Evolutionary conservation across 2,113 vertebrate genomes (phyloP), one percentile per base, ranked within the genome.

Genomic region (Turdus rufiventris): DNA sequence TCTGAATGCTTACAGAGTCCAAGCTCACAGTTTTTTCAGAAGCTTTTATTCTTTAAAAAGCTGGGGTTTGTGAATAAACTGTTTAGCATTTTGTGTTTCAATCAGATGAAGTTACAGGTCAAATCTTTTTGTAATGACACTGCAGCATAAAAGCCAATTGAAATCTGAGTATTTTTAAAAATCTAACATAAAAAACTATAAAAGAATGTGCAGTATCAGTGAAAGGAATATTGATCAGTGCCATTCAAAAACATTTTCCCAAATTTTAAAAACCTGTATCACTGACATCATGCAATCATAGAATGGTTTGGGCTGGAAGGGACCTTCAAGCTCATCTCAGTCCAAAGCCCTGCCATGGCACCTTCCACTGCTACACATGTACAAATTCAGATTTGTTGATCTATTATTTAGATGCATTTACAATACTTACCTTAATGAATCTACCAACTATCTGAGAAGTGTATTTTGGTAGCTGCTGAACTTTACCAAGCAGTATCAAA

Each of bases 361-460:
- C 24, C 47, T 68, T 60, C 29, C 61, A 67, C 62, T 26, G 48
- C 33, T 33, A 60, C 33, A 68, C 1, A 43, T 14, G 36, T 31
- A 65, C 9, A 81, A 84, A 60, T 67, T 66, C 67, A 36, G 33
- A 45, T 45, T 61, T 34, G 7, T 54, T 45, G 2, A 45, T 82
- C 62, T 82, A 21, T 73, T 71, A 63, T 54, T 83, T 18, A 75
- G 14, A 50, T 66, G 42, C 5, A 56, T 73, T 86, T 36, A 2
- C 63, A 95, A 93, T 43, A 93, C 98, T 98, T 96, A 99, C 99
- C 99, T 99, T 99, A 97, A 99, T 99, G 97, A 99, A 99, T 97
- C 99, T 98, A 91, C 99, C 99, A 94, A 99, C 99, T 95, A 99
- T 99, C 96, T 99, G 99, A 92, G 99, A 99, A 21, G 99, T 99